Evolutionary conservation across 2,888 invertebrate genomes (phyloP).

Genomic region (Eulithis prunata): DNA sequence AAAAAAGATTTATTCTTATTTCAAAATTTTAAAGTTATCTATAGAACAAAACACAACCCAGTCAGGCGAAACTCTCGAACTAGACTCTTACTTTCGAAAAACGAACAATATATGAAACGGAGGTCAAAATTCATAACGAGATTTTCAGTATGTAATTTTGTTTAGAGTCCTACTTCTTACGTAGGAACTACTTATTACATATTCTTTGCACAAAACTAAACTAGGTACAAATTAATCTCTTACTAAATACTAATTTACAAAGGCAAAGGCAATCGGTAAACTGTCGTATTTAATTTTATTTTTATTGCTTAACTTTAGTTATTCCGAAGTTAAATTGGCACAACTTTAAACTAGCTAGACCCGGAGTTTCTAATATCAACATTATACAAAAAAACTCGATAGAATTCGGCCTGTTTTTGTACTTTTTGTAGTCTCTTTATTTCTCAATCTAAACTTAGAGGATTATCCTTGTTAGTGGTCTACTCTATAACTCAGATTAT

Average conservation of each 20-base stretch:
- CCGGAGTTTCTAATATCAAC: constrained; percentile 38
- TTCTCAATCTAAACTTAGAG: constrained; percentile 36
- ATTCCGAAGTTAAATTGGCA: constrained; percentile 72
- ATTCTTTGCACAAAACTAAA: too few species aligned
- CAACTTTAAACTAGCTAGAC: constrained; percentile 57
- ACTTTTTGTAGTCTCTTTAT: constrained; percentile 36
- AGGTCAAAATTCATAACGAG: too few species aligned
- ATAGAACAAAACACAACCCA: too few species aligned
- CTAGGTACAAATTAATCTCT: not conserved
- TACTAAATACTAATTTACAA: not conserved
- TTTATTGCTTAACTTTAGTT: constrained; percentile 55
- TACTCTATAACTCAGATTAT: constrained; percentile 31
- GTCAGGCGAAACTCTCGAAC: too few species aligned
- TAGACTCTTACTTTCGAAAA: too few species aligned
- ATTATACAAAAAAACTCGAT: constrained; percentile 39
- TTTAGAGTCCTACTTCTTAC: too few species aligned
- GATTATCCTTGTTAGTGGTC: constrained; percentile 23
- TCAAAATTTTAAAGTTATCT: too few species aligned
- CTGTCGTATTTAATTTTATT: constrained; percentile 1
- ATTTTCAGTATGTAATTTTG: too few species aligned
- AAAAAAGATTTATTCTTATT: not conserved
- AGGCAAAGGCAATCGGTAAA: not conserved
- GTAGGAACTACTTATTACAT: too few species aligned
- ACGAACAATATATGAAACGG: too few species aligned
- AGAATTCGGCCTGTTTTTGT: constrained; percentile 37